Evolutionary conservation across 2,797 vertebrate species (phyloP).

Genomic region (Chaenodraco wilsoni): DNA sequence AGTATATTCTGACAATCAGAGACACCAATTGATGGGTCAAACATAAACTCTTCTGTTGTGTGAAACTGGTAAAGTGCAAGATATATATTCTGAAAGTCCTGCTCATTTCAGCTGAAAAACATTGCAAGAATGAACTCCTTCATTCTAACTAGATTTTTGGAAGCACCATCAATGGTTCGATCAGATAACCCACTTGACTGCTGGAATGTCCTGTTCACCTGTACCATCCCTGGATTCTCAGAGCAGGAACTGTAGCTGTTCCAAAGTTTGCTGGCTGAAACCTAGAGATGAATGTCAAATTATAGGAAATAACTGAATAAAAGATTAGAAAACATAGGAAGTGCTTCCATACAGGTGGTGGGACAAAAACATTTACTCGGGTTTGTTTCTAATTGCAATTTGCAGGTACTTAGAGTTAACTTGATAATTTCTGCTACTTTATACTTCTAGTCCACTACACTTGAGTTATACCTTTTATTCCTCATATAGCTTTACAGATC

Average conservation of each 20-base stretch:
- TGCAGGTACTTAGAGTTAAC: background rate
- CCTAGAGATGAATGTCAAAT: background rate
- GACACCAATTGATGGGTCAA: background rate
- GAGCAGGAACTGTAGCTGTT: slow-evolving; percentile 13
- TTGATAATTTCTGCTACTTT: too few relatives aligned
- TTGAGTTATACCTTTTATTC: too few relatives aligned
- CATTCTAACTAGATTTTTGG: background rate
- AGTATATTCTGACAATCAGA: background rate
- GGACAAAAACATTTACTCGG: background rate
- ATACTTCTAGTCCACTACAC: too few relatives aligned
- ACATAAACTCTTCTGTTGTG: background rate
- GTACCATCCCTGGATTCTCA: background rate
- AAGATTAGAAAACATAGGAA: background rate
- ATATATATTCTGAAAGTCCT: background rate
- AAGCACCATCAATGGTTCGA: background rate
- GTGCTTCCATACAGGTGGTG: background rate
- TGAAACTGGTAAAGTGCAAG: background rate
- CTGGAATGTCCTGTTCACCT: slow-evolving; percentile 12
- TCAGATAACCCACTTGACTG: background rate
- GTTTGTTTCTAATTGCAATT: background rate
- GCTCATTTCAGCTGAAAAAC: background rate
- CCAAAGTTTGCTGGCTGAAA: slow-evolving; percentile 20
- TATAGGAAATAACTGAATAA: too few relatives aligned
- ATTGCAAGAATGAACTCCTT: background rate
- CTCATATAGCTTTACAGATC: too few relatives aligned